These are phyloP conservation scores for Lomographa bimaculata DNA, from an alignment of 2,888 invertebrate genomes.

Conservation along the genomic window DNA sequence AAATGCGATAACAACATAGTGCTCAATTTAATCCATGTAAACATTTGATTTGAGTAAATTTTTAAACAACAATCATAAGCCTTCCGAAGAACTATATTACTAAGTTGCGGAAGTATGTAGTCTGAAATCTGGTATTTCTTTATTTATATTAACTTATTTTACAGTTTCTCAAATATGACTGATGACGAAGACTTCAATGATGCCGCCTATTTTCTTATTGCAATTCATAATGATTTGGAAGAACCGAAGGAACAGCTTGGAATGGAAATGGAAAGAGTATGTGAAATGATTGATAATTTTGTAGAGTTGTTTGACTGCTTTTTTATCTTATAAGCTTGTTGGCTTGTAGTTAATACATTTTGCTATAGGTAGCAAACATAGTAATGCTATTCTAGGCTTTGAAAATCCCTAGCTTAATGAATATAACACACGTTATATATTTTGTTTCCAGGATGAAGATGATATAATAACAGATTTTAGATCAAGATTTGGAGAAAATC, in stretches of 20 bases:
- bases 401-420: too few species aligned
- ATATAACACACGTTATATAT: background rate
- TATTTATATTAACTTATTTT: slow-evolving; percentile 26
- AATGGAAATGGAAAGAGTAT: slow-evolving; percentile 87
- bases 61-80: slow-evolving; percentile 42
- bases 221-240: slow-evolving; percentile 89
- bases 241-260: slow-evolving; percentile 90
- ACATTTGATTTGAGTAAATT: slow-evolving; percentile 35
- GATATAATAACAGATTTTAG: slow-evolving; percentile 89
- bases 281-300: slow-evolving; percentile 23
- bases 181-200: slow-evolving; percentile 73
- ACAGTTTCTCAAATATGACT: slow-evolving; percentile 61
- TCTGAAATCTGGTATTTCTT: too few species aligned
- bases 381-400: too few species aligned
- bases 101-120: slow-evolving; percentile 14
- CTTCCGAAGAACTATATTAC: slow-evolving; percentile 36
- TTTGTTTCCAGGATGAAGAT: slow-evolving; percentile 83
- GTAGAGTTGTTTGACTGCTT: too few species aligned
- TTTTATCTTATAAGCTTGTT: too few species aligned
- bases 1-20: slow-evolving; percentile 40
- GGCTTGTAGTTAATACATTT: too few species aligned
- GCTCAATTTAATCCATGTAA: slow-evolving; percentile 35
- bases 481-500: slow-evolving; percentile 87
- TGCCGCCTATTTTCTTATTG: slow-evolving; percentile 85
- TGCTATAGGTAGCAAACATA: too few species aligned